Evolutionary conservation across 2,113 vertebrate genomes (phyloP), one percentile per base, ranked within the genome.

Genomic region (Lathamus discolor): DNA sequence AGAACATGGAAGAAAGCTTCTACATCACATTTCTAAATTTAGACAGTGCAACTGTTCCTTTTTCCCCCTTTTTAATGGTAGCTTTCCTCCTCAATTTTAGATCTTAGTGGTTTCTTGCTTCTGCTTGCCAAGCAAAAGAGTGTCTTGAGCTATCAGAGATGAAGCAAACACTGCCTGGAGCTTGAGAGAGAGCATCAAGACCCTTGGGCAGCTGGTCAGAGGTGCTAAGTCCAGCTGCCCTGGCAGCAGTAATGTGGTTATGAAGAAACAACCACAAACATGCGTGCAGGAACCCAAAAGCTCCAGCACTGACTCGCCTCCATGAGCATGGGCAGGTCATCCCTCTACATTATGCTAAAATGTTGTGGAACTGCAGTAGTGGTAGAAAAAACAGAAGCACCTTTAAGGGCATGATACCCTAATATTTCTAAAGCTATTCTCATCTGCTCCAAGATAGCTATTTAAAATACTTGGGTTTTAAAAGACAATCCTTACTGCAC

Each of bases 1-100:
- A 39, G 75, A 95, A 63, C 19, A 11, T 19, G 90, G 78, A 74
- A 86, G 68, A 70, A 86, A 80, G 46, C 33, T 19, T 57, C 63
- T 69, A 33, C 77, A 46, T 22, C 69, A 46, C 18, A 29, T 29
- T 69, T 39, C 85, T 93, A 80, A 92, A 86, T 80, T 86, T 92
- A 90, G 88, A 27, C 16, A 48, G 39, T 6, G 12, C 48, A 80
- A 88, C 79, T 86, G 67, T 69, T 88, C 72, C 78, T 25, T 35
- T 63, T 68, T 35, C 10, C 6, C 25, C 31, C 14, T 48, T 79
- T 86, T 28, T 66, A 41, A n/a, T 41, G 31, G 67, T 41, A 17
- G 5, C 33, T 91, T 91, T 62, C 61, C 68, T 88, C 68, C 69
- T 61, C 52, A 9, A 7, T 28, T 84, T 68, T n/a, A 1, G 11